A percentile compares a stretch with the other conserved stretches of the same genome.
Conservation (phyloP, 2,113 vertebrate genomes). For the Forbesichthys agassizii region DNA sequence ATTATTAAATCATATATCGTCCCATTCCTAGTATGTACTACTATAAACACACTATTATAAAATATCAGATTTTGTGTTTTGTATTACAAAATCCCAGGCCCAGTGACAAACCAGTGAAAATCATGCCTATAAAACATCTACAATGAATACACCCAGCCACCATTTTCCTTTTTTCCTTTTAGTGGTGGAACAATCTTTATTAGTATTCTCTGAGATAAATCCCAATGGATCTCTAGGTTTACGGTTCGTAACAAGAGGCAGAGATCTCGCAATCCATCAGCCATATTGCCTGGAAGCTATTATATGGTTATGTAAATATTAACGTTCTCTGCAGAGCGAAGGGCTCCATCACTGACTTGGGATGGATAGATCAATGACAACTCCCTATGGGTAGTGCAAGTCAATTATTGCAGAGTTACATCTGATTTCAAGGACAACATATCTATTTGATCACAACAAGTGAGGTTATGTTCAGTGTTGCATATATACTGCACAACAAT, state of each 20-base stretch:
- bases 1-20: no score
- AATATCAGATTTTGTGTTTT: no score
- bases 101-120: no score
- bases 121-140: no score
- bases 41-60: no score
- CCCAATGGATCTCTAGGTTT: not conserved
- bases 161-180: no score
- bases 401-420: not conserved
- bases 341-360: constrained; percentile 30
- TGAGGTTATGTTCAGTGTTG: not conserved
- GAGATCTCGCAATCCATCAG: constrained; percentile 16
- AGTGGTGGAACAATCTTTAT: no score
- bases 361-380: constrained; percentile 25
- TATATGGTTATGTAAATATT: constrained; percentile 42
- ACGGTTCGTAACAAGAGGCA: not conserved
- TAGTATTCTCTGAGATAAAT: no score
- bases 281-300: constrained; percentile 15
- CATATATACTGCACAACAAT: not conserved
- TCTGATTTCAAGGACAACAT: not conserved
- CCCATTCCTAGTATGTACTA: no score
- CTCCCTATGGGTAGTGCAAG: not conserved
- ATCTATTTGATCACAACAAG: not conserved
- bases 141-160: no score
- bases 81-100: no score
- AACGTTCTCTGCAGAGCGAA: constrained; percentile 14